Conservation (phyloP, 2,113 vertebrate genomes). For the Craseonycteris thonglongyai region DNA sequence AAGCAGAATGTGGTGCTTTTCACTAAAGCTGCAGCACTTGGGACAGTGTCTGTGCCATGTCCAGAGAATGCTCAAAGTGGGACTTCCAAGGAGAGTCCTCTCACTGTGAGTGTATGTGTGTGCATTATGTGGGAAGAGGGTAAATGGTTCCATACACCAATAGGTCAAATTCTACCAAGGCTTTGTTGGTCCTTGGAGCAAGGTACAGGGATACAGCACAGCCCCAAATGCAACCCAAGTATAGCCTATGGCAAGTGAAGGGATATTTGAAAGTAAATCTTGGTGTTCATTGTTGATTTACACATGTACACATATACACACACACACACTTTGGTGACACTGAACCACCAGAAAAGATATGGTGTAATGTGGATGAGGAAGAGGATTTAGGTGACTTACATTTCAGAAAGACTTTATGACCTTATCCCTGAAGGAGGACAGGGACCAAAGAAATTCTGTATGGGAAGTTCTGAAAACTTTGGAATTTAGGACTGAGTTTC, state of each 20-base stretch:
- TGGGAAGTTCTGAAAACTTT: not conserved
- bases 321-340: not conserved
- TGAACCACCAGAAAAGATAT: not conserved
- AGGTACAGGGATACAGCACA: not conserved
- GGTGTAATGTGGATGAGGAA: not conserved
- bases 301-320: rapidly evolving
- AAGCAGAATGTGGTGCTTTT: not conserved
- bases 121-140: not conserved
- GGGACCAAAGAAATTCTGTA: not conserved
- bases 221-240: not conserved
- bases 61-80: not conserved
- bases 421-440: not conserved
- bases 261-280: not conserved
- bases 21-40: not conserved
- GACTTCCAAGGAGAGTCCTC: not conserved
- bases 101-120: not conserved
- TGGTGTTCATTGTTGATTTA: not conserved
- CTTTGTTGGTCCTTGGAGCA: not conserved
- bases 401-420: not conserved
- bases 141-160: rapidly evolving
- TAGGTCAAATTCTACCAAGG: not conserved
- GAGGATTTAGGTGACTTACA: not conserved
- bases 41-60: not conserved
- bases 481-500: not conserved
- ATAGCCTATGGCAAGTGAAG: not conserved